A percentile compares a stretch with the other conserved stretches of the same genome.
phyloP scores from a whole-genome alignment of 2,113 vertebrate genomes.

The Drymodes brunneopygia region DNA sequence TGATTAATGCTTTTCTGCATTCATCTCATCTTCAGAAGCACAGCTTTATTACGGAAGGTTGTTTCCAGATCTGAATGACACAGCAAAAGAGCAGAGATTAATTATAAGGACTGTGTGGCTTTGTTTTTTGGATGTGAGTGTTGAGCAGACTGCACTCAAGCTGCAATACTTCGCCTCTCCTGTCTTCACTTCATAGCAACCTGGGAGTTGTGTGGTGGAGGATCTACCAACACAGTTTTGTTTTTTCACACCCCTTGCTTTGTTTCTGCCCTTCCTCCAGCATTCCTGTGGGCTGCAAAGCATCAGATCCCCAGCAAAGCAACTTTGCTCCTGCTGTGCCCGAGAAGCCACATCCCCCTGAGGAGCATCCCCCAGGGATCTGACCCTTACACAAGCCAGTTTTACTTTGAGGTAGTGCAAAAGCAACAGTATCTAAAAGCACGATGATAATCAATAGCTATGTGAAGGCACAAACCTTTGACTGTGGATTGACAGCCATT shows the following conservation, averaged over 20 bases:
- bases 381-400: neutral
- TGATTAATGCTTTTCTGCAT: constrained; percentile 27
- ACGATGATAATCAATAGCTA: neutral
- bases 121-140: neutral
- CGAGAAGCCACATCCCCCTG: rapidly evolving
- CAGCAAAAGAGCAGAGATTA: constrained; percentile 21
- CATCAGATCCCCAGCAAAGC: neutral
- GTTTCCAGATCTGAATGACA: constrained; percentile 9
- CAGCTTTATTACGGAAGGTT: neutral
- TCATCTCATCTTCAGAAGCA: constrained; percentile 26
- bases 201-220: neutral
- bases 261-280: neutral
- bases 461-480: neutral
- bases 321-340: neutral
- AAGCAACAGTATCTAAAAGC: neutral
- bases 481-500: neutral
- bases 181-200: neutral
- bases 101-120: neutral
- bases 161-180: neutral
- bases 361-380: neutral
- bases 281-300: neutral
- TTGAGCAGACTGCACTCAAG: neutral
- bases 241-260: neutral
- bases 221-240: neutral
- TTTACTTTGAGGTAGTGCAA: neutral